Evolutionary conservation across 2,113 vertebrate species (phyloP).

Genomic region (Prunella fulvescens): DNA sequence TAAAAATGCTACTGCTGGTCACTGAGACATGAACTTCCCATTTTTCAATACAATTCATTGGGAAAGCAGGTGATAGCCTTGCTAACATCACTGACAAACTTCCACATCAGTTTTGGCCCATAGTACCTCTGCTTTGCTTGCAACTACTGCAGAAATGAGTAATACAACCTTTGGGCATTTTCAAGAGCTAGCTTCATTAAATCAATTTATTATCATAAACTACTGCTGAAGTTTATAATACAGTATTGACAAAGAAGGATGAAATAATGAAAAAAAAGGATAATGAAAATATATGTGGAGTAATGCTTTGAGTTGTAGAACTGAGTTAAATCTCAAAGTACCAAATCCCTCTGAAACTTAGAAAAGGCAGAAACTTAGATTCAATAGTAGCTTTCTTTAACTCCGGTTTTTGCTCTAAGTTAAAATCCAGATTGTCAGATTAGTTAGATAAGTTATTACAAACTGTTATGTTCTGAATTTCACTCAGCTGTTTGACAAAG

Average conservation of each 20-base stretch:
- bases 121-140: neutral
- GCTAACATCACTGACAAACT: neutral
- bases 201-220: neutral
- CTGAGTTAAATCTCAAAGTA: neutral
- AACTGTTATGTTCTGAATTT: neutral
- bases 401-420: neutral
- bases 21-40: slow-evolving; percentile 61
- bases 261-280: neutral
- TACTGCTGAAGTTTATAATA: neutral
- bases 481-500: neutral
- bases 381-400: neutral
- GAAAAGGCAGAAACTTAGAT: neutral
- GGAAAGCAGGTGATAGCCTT: neutral
- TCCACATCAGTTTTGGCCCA: neutral
- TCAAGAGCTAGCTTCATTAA: neutral
- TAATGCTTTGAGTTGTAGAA: neutral
- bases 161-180: neutral
- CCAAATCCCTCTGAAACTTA: neutral
- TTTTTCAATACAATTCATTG: slow-evolving; percentile 2
- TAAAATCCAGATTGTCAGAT: neutral
- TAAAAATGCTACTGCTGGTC: slow-evolving; percentile 61
- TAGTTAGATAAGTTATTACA: neutral
- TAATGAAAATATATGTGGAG: neutral
- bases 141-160: neutral
- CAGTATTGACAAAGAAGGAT: neutral